Evolutionary conservation across 2,888 invertebrate genomes (phyloP).

Genomic region (Tipula lateralis): DNA sequence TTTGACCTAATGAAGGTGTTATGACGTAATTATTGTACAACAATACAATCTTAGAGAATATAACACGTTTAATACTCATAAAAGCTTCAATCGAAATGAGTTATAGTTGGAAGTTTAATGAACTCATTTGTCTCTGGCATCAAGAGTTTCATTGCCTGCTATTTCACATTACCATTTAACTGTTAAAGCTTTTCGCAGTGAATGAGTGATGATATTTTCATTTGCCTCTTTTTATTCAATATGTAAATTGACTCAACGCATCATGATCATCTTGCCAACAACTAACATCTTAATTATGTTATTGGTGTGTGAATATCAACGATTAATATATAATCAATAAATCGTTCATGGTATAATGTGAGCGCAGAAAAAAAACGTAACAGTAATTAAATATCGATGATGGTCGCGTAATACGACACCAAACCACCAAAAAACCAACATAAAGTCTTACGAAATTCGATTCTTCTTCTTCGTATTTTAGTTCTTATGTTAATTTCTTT

Average conservation of each 20-base stretch:
- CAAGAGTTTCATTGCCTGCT: too few species aligned
- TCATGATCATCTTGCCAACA: too few species aligned
- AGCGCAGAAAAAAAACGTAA: background rate
- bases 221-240: too few species aligned
- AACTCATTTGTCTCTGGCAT: too few species aligned
- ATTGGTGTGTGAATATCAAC: background rate
- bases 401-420: background rate
- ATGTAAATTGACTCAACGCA: too few species aligned
- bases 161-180: too few species aligned
- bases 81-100: too few species aligned
- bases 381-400: background rate
- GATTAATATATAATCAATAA: background rate
- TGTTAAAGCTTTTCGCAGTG: too few species aligned
- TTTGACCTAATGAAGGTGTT: background rate
- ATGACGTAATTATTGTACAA: background rate
- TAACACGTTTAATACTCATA: too few species aligned
- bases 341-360: background rate
- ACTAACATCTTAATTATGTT: too few species aligned
- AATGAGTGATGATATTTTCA: too few species aligned
- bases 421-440: background rate
- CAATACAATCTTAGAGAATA: background rate
- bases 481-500: conserved; percentile 11
- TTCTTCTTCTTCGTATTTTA: background rate
- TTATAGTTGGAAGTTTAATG: too few species aligned
- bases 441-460: background rate